phyloP scores from a whole-genome alignment of 1,140 invertebrate genomes.

The Leptestheria dahalacensis region DNA sequence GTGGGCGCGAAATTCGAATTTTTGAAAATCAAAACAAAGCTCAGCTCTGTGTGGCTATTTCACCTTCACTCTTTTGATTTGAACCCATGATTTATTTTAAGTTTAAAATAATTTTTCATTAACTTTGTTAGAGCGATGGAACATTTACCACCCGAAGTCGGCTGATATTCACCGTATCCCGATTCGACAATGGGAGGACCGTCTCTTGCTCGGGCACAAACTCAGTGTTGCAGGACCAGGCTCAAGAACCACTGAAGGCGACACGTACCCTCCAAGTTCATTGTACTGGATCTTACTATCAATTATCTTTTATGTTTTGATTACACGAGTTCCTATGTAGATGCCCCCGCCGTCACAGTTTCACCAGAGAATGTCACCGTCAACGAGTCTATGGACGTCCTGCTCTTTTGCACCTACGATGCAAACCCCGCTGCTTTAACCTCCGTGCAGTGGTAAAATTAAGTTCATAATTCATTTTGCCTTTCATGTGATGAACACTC shows the following conservation, averaged over 20 bases:
- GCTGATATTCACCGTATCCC: conserved; percentile 56
- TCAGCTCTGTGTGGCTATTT: too few relatives aligned
- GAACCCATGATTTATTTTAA: not conserved
- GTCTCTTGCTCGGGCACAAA: conserved; percentile 69
- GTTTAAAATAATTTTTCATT: not conserved
- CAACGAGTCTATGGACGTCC: conserved; percentile 54
- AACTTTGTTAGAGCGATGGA: conserved; percentile 43
- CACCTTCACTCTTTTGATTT: not conserved
- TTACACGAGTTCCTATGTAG: conserved; percentile 36
- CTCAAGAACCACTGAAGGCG: conserved; percentile 51
- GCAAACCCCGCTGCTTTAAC: conserved; percentile 61
- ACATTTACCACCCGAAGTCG: conserved; percentile 61
- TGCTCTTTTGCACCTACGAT: conserved; percentile 60
- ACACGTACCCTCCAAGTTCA: conserved; percentile 54
- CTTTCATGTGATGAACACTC: too few relatives aligned
- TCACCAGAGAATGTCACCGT: conserved; percentile 54
- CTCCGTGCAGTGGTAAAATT: conserved; percentile 55
- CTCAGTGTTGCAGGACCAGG: conserved; percentile 50
- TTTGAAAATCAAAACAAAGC: too few relatives aligned
- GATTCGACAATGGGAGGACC: conserved; percentile 60
- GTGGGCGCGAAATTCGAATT: too few relatives aligned
- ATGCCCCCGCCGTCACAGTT: conserved; percentile 62
- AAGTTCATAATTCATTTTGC: not conserved
- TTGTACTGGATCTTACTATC: too few relatives aligned
- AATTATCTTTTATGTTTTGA: too few relatives aligned